These are phyloP conservation scores for Formica aserva DNA, from an alignment of 2,888 invertebrate genomes.

Conservation along the genomic window DNA sequence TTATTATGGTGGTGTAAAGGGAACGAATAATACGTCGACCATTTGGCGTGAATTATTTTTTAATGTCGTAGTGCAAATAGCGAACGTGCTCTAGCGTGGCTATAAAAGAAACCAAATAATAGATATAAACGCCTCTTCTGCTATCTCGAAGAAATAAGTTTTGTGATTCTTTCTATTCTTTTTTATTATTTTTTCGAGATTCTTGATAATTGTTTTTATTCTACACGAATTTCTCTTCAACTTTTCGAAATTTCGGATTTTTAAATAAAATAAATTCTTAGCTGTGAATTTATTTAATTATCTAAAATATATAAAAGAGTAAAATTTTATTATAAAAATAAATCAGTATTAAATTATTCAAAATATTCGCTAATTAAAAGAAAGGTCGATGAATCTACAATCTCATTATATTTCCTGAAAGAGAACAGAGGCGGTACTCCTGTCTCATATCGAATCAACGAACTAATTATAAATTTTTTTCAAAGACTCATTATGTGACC, in stretches of 20 bases:
- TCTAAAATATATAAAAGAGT: not conserved
- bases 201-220: not conserved
- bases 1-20: slow-evolving; percentile 42
- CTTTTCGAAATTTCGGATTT: not conserved
- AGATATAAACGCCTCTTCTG: not conserved
- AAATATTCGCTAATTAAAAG: not conserved
- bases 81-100: slow-evolving; percentile 10
- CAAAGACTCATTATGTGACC: slow-evolving; percentile 8
- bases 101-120: slow-evolving; percentile 38
- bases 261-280: not conserved
- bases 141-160: slow-evolving; percentile 8
- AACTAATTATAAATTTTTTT: slow-evolving; percentile 28
- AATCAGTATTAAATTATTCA: slow-evolving; percentile 9
- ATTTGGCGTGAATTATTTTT: slow-evolving; percentile 49
- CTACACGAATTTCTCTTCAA: not conserved
- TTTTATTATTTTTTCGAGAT: slow-evolving; percentile 20
- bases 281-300: not conserved
- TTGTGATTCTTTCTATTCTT: not conserved
- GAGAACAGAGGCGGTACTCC: not conserved
- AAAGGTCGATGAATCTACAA: not conserved
- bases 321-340: not conserved
- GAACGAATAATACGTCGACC: slow-evolving; percentile 39
- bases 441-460: not conserved
- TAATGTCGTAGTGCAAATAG: slow-evolving; percentile 42
- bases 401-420: not conserved